Evolutionary conservation across 2,888 invertebrate species (phyloP), one percentile per base, ranked within the genome.

Genomic region (Resseliella maxima): DNA sequence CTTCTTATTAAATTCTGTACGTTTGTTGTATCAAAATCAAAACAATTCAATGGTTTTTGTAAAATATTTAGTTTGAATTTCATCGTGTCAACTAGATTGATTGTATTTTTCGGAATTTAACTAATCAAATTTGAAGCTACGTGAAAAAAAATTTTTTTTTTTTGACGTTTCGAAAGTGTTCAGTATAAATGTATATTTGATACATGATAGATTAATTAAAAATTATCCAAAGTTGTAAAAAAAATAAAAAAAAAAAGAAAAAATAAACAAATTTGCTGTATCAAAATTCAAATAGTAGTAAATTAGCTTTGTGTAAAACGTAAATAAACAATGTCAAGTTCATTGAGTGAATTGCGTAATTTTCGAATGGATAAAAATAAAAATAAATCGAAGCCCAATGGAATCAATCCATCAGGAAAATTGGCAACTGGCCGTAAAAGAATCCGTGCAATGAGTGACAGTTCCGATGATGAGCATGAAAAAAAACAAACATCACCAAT

Each of bases 371-470:
- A 83, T 38, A 83, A 83, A 38, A n/a, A 1, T 10, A 83, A n/a
- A n/a, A n/a, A n/a, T n/a, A n/a, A n/a, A n/a, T n/a, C n/a, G n/a
- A n/a, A n/a, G n/a, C n/a, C 41, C 1, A 83, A 38, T 83, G 86
- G 64, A 38, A 27, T 12, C 12, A 54, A n/a, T 50, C n/a, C 50
- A 36, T 59, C 59, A 24, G 24, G 5, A 24, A 89, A 86, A 85
- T 90, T 86, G 36, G 86, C 50, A 59, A 91, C 91, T n/a, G 91
- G 91, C 31, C 90, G 90, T 87, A 91, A 91, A 87, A 89, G 91
- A 31, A 90, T 91, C 85, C 89, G 89, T 88, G 89, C 90, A 86
- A 89, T 91, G 88, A 88, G 89, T 15, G 91, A 91, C 86, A 91
- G 91, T 88, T 91, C 91, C 85, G 90, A 90, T 31, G 91, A 91